Evolutionary conservation across 2,113 vertebrate species (phyloP), one percentile per base, ranked within the genome.

Genomic region (Psettodes erumei): DNA sequence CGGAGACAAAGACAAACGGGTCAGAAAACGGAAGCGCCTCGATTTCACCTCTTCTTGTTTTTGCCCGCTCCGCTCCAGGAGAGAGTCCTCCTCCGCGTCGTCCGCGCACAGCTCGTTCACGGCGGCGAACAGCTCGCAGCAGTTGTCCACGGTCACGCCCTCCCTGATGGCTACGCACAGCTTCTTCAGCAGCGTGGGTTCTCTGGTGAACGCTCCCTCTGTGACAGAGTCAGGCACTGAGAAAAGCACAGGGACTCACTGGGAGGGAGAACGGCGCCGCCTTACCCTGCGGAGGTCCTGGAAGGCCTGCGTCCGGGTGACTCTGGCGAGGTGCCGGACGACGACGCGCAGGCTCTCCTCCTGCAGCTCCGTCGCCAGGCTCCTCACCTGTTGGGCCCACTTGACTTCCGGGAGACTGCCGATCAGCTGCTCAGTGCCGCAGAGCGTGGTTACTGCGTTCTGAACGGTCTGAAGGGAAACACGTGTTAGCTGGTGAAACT

Each of bases 131-230:
- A 96, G 95, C 67, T 93, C 91, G 81, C 96, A 98, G 86, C 96
- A 95, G 84, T 97, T 98, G 69, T 97, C 96, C 84, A 94, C 95
- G n/a, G 92, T 95, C 81, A 96, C 89, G 33, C 88, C 91, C 83
- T 96, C 95, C 88, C 94, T 94, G 89, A 96, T 89, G 75, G 95
- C 95, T 81, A 90, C 91, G 77, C 96, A 96, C 89, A 98, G 92
- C 89, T 96, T 94, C 85, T 95, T 96, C 88, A 98, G 81, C 72
- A 97, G 86, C 11, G 96, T 92, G 53, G 96, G 94, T 86, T 96
- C 95, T 82, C 94, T 95, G 79, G 95, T 98, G 86, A 97, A 96
- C 90, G 95, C 95, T 84, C 96, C 79, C 95, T 95, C 97, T 98
- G 89, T 5, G 77, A 73, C 0, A 1, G 19, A 32, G 45, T 33